Conservation (phyloP, 2,113 vertebrate genomes). For the Centropus unirufus region DNA sequence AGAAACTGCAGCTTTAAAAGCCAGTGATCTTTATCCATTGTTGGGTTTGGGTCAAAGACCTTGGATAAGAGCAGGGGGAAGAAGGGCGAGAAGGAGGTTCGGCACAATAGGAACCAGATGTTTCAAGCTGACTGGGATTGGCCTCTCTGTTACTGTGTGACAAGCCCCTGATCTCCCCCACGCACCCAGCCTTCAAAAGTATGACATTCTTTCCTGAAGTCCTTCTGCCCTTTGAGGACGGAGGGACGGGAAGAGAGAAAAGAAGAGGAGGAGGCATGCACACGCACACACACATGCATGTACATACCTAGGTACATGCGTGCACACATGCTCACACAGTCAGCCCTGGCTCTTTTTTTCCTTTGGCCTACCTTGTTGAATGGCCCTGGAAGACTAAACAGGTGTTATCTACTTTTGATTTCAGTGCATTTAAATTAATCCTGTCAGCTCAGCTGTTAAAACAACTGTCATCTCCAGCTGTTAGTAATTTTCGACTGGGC, state of each 20-base stretch:
- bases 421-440: slow-evolving; percentile 99
- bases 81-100: slow-evolving; percentile 50
- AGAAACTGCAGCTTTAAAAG: slow-evolving; percentile 80
- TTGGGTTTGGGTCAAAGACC: slow-evolving; percentile 83
- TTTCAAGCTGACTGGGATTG: slow-evolving; percentile 76
- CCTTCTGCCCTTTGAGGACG: slow-evolving; percentile 42
- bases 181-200: slow-evolving; percentile 10
- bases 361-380: slow-evolving; percentile 84
- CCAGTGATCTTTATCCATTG: slow-evolving; percentile 79
- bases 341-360: slow-evolving; percentile 70
- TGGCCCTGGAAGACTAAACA: slow-evolving; percentile 95
- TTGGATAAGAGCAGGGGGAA: slow-evolving; percentile 67
- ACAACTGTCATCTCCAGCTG: slow-evolving; percentile 99
- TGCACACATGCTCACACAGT: neutral
- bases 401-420: slow-evolving; percentile 99
- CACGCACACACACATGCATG: fast-evolving
- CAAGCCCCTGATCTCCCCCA: neutral
- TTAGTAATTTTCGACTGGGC: slow-evolving; percentile 98
- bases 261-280: neutral
- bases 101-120: slow-evolving; percentile 90
- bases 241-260: neutral
- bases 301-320: neutral
- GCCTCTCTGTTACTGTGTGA: slow-evolving; percentile 48
- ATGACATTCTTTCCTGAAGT: slow-evolving; percentile 52
- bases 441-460: slow-evolving; percentile 99